Evolutionary conservation across 2,797 vertebrate genomes (phyloP).

Genomic region (Tapera naevia): DNA sequence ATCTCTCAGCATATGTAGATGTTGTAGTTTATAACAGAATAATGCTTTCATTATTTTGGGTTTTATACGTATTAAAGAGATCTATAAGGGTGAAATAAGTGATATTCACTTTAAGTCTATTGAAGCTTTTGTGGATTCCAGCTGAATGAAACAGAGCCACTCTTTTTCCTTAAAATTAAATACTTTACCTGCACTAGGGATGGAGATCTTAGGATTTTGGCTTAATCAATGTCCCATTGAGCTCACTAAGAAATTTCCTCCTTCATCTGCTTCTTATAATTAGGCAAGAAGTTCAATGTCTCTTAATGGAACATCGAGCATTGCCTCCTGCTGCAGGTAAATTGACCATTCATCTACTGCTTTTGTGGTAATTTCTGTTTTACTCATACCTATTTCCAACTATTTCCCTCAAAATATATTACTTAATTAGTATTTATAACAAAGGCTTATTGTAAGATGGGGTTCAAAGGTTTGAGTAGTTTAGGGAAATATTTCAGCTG

Average conservation of each 20-base stretch:
- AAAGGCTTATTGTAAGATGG: constrained; percentile 34
- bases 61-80: not conserved
- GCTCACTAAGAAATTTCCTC: constrained; percentile 14
- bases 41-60: not conserved
- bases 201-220: constrained; percentile 12
- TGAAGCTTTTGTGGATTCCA: not conserved
- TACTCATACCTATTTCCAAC: constrained; percentile 11
- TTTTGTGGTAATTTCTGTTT: constrained; percentile 35
- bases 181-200: not conserved
- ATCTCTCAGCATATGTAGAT: not conserved
- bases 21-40: not conserved
- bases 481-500: constrained; percentile 50
- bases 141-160: not conserved
- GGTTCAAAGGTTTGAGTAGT: constrained; percentile 20
- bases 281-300: constrained; percentile 49
- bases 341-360: constrained; percentile 52
- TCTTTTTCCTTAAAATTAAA: constrained; percentile 5
- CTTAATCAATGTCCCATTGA: constrained; percentile 62
- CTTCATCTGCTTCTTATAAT: constrained; percentile 36
- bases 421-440: constrained; percentile 67
- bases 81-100: not conserved
- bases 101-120: not conserved
- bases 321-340: constrained; percentile 45
- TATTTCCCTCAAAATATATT: constrained; percentile 41
- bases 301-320: constrained; percentile 46